phyloP scores from a whole-genome alignment of 1,140 invertebrate genomes.

The Aphis gossypii region DNA sequence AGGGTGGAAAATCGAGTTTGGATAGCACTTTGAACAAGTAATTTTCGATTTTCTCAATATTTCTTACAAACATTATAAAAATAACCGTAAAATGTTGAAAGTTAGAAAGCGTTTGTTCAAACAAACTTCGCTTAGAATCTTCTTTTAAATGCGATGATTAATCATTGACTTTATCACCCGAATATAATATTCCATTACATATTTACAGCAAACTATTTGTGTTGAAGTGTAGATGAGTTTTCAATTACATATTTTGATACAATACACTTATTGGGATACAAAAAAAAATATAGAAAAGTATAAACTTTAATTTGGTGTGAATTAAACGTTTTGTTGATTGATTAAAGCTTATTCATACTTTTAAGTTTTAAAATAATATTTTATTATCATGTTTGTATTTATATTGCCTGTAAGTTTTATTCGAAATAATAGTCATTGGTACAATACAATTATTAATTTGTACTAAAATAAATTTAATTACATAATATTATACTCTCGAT shows the following conservation, averaged over 20 bases:
- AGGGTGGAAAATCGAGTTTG: background rate
- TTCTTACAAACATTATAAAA: background rate
- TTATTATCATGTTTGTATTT: background rate
- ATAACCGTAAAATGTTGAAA: background rate
- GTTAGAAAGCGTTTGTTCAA: background rate
- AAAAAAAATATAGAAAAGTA: background rate
- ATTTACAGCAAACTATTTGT: background rate
- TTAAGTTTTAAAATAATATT: background rate
- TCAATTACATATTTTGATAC: too few species aligned
- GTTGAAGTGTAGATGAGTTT: too few species aligned
- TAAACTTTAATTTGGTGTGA: background rate
- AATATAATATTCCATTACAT: background rate
- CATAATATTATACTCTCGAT: background rate
- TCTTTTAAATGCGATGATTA: background rate
- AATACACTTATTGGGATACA: background rate
- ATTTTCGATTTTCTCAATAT: constrained; percentile 18
- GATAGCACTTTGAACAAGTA: constrained; percentile 3
- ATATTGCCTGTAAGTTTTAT: background rate
- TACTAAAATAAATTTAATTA: too few species aligned
- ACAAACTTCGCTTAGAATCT: background rate
- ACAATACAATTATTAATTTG: too few species aligned
- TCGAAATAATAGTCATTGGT: too few species aligned
- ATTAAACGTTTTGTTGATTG: background rate
- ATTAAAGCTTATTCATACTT: background rate
- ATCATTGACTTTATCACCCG: background rate